A percentile compares a stretch with the other conserved stretches of the same genome.
Conservation (phyloP, 2,113 vertebrate genomes). For the Channa maculata region DNA sequence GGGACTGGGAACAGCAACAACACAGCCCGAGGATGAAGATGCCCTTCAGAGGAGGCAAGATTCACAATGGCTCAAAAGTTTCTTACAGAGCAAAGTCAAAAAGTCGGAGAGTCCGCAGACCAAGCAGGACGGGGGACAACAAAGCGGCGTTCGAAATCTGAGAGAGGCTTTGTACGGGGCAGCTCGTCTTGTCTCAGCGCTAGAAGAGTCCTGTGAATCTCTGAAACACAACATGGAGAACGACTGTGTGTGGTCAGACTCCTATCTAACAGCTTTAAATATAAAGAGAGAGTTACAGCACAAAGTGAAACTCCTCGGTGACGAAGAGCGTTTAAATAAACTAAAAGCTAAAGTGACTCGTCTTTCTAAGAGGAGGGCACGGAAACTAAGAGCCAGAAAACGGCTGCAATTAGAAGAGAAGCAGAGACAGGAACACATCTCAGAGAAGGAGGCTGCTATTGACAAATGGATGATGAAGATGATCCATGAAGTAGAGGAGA, state of each 20-base stretch:
- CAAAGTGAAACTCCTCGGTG: slow-evolving; percentile 68
- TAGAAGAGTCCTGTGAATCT: slow-evolving; percentile 74
- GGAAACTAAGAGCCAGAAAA: slow-evolving; percentile 74
- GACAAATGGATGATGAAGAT: slow-evolving; percentile 89
- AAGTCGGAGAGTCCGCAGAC: background rate
- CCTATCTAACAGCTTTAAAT: slow-evolving; percentile 42
- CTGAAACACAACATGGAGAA: slow-evolving; percentile 75
- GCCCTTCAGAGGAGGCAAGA: slow-evolving; percentile 64
- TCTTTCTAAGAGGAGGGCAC: slow-evolving; percentile 80
- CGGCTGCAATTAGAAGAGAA: slow-evolving; percentile 72
- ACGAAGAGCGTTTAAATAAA: slow-evolving; percentile 60
- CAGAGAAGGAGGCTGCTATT: slow-evolving; percentile 85
- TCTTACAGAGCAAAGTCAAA: slow-evolving; percentile 47
- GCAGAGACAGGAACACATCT: slow-evolving; percentile 68
- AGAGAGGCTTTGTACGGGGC: slow-evolving; percentile 74
- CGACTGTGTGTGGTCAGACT: slow-evolving; percentile 73
- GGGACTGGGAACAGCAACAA: background rate
- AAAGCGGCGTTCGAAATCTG: slow-evolving; percentile 35
- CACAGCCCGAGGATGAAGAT: slow-evolving; percentile 32
- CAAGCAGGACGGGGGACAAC: background rate
- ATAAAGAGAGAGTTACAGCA: slow-evolving; percentile 72
- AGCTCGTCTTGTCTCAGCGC: slow-evolving; percentile 75
- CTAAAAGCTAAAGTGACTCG: slow-evolving; percentile 74
- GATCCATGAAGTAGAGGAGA: slow-evolving; percentile 90
- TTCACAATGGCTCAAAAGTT: slow-evolving; percentile 68